These are phyloP conservation scores for Mizuhopecten yessoensis DNA, from an alignment of 1,140 invertebrate species.

Conservation along the genomic window DNA sequence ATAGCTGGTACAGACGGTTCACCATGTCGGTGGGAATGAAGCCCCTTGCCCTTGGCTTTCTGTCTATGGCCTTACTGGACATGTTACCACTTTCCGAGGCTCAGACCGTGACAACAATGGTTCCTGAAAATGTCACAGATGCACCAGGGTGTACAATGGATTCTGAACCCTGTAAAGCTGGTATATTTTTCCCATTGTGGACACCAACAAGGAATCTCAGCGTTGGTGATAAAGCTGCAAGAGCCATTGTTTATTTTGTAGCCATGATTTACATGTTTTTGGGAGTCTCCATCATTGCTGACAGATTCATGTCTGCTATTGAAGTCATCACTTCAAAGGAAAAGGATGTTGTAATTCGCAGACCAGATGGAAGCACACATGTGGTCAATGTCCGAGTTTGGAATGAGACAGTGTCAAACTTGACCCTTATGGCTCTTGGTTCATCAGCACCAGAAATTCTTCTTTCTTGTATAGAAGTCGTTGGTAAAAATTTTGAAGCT, in stretches of 20 bases:
- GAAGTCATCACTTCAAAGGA: conserved; percentile 99
- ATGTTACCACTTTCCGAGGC: conserved; percentile 30
- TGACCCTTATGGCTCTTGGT: conserved; percentile 99
- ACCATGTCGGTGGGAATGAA: conserved; percentile 18
- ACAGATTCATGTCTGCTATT: conserved; percentile 99
- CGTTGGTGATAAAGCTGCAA: conserved; percentile 87
- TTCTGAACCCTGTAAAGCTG: conserved; percentile 75
- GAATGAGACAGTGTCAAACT: conserved; percentile 99
- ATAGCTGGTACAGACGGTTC: not conserved
- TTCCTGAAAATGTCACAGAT: not conserved
- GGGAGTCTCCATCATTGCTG: conserved; percentile 99
- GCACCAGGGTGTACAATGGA: conserved; percentile 60
- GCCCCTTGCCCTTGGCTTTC: conserved; percentile 10
- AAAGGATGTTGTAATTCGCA: conserved; percentile 93
- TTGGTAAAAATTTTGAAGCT: conserved; percentile 89
- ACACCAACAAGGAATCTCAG: conserved; percentile 88
- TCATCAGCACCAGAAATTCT: conserved; percentile 99
- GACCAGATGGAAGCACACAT: conserved; percentile 90
- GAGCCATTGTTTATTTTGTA: conserved; percentile 96
- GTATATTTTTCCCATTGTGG: conserved; percentile 82
- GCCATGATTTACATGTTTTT: conserved; percentile 97
- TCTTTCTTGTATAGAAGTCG: conserved; percentile 85
- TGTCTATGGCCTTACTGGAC: conserved; percentile 36
- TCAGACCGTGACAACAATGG: conserved; percentile 44
- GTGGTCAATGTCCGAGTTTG: conserved; percentile 90